Evolutionary conservation across 1,140 invertebrate genomes (phyloP), one percentile per base, ranked within the genome.

Genomic region (Monomorium pharaonis): DNA sequence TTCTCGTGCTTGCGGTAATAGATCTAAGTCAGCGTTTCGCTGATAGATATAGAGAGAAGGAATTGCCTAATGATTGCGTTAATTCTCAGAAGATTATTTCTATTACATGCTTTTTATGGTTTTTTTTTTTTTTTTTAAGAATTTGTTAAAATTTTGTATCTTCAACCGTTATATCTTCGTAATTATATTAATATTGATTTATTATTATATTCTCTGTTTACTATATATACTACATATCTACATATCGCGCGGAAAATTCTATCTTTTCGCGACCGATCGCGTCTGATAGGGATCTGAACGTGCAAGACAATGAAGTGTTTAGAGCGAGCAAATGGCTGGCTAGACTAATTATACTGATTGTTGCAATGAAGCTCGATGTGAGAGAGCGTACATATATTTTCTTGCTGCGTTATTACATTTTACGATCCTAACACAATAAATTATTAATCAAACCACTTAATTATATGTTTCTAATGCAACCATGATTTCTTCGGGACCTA

Each of bases 391-490:
- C 56, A 47, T 80, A 12, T 62, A 47, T 80, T 51, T 58, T 63
- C 63, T 49, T 74, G 44, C 27, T 33, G 51, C 76, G 69, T 63
- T 24, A 87, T 74, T 42, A n/a, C 10, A 70, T 87, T 88, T 63
- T 56, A 44, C 75, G 60, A 75, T 67, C 75, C 44, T 44, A 16
- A 42, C 65, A 83, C 74, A 67, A 91, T 92, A 92, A 92, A 92
- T 90, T 91, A 87, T 86, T 86, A 86, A 92, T 92, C 89, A 87
- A 88, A 74, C 54, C 78, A 33, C 27, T 63, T 91, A 93, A 92
- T 91, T 91, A 87, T 27, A 69, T 72, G 87, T 86, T 88, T 42
- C 81, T 81, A 89, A 90, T 81, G 86, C 67, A 89, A 88, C 83
- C 90, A 86, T 74, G 85, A 91, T 92, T 91, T 93, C 87, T 70